Conservation (phyloP, 2,797 vertebrate genomes). For the Tarsius wallacei region DNA sequence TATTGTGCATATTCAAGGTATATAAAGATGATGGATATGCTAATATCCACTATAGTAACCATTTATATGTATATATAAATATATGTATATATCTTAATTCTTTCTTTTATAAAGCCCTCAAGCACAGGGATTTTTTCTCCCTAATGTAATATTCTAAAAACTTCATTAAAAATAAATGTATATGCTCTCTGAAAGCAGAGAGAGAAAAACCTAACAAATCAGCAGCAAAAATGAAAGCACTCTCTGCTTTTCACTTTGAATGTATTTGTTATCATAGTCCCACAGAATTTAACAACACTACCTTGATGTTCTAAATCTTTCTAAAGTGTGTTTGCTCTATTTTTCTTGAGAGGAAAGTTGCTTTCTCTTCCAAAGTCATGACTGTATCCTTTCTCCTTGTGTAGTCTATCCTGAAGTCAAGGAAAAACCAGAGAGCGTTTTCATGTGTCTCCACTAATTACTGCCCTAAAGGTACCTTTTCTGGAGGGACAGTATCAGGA, state of each 20-base stretch:
- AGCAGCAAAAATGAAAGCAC: neutral
- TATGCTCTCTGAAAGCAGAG: constrained; percentile 5
- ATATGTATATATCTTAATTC: neutral
- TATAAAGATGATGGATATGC: neutral
- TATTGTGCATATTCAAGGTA: neutral
- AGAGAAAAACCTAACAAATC: constrained; percentile 27
- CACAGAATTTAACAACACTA: neutral
- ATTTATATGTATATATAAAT: neutral
- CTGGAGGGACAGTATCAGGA: neutral
- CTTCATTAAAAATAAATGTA: neutral
- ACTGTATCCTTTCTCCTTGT: neutral
- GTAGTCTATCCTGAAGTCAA: neutral
- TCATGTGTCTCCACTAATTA: neutral
- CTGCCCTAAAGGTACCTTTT: neutral
- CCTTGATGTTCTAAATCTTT: constrained; percentile 12
- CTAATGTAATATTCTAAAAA: constrained; percentile 10
- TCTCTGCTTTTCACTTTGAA: constrained; percentile 41
- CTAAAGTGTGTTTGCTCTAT: neutral
- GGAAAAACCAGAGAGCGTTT: neutral
- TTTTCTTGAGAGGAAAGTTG: neutral
- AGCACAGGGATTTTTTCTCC: neutral
- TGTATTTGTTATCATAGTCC: neutral
- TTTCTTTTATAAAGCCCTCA: constrained; percentile 34
- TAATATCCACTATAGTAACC: neutral
- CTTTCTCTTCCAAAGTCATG: neutral